Evolutionary conservation across 2,113 vertebrate genomes (phyloP).

Genomic region (Nymphicus hollandicus): DNA sequence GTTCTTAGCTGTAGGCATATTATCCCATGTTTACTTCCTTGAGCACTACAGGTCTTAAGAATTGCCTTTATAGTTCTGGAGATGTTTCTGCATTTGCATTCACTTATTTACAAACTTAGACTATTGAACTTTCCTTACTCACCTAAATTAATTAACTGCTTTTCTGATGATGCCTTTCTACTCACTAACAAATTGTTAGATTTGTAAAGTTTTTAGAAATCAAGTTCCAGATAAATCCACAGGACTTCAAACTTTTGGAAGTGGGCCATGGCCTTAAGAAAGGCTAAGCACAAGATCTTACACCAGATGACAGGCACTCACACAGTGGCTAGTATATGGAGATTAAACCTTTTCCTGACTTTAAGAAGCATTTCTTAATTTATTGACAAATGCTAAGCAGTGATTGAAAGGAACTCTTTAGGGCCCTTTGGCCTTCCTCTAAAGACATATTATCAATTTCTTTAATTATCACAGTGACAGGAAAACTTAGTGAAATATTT

Average conservation of each 20-base stretch:
- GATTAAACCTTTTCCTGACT: not conserved
- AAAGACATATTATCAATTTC: slow-evolving; percentile 34
- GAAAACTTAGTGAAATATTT: slow-evolving; percentile 52
- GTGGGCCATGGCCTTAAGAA: not conserved
- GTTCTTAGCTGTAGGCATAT: not conserved
- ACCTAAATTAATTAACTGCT: not conserved
- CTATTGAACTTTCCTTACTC: not conserved
- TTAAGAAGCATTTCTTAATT: not conserved
- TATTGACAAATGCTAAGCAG: not conserved
- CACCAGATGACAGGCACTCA: not conserved
- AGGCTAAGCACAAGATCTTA: not conserved
- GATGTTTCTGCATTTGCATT: not conserved
- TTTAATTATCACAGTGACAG: slow-evolving; percentile 28
- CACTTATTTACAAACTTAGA: not conserved
- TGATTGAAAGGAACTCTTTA: slow-evolving; percentile 19
- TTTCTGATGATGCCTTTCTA: not conserved
- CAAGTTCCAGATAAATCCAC: not conserved
- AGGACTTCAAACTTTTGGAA: not conserved
- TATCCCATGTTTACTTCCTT: not conserved
- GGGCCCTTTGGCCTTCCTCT: not conserved
- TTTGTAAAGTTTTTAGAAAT: not conserved
- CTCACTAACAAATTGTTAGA: not conserved
- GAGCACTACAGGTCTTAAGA: not conserved
- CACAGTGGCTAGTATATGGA: not conserved
- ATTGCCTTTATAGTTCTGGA: not conserved